Conservation (phyloP, 2,797 vertebrate species). For the Botia kubotai region DNA sequence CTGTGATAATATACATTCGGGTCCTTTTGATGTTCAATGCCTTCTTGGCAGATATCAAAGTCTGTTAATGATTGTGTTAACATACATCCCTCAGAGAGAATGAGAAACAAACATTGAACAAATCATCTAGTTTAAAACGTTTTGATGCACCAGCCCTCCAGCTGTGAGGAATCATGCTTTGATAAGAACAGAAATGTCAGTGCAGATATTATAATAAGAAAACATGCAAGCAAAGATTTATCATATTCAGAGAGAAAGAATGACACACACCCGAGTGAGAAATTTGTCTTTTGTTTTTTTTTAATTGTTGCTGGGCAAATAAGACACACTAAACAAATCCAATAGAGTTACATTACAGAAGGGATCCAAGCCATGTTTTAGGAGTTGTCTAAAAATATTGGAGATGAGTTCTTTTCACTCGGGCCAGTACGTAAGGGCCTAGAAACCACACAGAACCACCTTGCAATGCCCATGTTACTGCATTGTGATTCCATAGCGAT, state of each 20-base stretch:
- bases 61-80: constrained; percentile 63
- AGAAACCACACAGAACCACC: neutral
- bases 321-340: no score
- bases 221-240: neutral
- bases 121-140: constrained; percentile 72
- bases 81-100: constrained; percentile 8
- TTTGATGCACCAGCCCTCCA: constrained; percentile 62
- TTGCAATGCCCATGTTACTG: neutral
- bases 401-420: neutral
- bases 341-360: neutral
- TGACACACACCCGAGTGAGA: neutral
- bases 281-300: neutral
- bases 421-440: neutral
- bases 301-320: neutral
- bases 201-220: neutral
- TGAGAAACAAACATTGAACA: constrained; percentile 69
- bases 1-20: constrained; percentile 55
- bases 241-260: neutral
- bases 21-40: constrained; percentile 67
- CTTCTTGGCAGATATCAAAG: constrained; percentile 61
- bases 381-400: neutral
- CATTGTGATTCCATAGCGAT: neutral
- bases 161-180: constrained; percentile 49
- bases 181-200: constrained; percentile 22
- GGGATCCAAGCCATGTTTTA: neutral